Conservation (phyloP, 2,113 vertebrate genomes). For the Hippoglossus stenolepis region DNA sequence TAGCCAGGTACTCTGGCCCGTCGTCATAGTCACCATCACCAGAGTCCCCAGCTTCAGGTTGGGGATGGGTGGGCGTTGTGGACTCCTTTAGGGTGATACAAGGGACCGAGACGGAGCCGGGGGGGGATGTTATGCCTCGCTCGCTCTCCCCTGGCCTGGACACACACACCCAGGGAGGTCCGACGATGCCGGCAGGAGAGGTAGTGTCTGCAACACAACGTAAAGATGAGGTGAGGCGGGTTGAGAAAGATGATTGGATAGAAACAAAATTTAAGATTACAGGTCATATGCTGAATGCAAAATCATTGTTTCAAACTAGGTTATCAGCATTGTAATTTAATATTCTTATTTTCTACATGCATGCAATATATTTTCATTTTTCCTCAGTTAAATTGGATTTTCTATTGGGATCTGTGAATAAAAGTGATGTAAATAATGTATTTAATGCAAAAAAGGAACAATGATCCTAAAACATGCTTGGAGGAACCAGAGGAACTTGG, state of each 20-base stretch:
- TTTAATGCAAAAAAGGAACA: neutral
- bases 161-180: constrained; percentile 71
- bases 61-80: constrained; percentile 10
- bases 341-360: neutral
- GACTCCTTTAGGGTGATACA: constrained; percentile 57
- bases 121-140: constrained; percentile 13
- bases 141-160: constrained; percentile 29
- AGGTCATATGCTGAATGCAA: neutral
- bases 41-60: constrained; percentile 72
- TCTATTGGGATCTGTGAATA: neutral
- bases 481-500: neutral
- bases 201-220: constrained; percentile 63
- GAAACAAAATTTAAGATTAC: neutral
- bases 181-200: constrained; percentile 47
- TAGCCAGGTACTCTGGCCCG: constrained; percentile 95
- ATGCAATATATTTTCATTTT: neutral
- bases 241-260: neutral
- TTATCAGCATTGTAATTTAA: neutral
- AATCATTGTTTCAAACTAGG: no score
- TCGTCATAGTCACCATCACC: constrained; percentile 88
- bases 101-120: constrained; percentile 22
- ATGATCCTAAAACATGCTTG: neutral
- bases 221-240: neutral
- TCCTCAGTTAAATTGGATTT: neutral
- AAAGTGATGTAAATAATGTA: neutral